Evolutionary conservation across 2,113 vertebrate genomes (phyloP), one percentile per base, ranked within the genome.

Genomic region (Polypterus senegalus): DNA sequence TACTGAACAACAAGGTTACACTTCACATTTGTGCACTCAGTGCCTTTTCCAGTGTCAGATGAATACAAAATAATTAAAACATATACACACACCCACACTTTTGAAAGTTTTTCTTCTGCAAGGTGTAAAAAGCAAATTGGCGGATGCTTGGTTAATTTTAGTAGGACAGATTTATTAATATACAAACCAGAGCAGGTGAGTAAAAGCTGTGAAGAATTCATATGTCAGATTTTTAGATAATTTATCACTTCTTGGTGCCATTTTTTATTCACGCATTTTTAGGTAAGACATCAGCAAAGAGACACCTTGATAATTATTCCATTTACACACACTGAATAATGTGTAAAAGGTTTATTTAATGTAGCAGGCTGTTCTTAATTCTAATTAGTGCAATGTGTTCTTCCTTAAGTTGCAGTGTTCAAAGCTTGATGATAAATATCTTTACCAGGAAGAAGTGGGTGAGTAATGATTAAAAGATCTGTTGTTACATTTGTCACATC

Each of bases 281-380:
- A 61, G 60, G 27, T 27, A 58, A 66, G 52, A 61, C 59, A 61
- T 60, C 59, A 57, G 27, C 54, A 45, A n/a, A 49, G 11, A 61
- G 49, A 57, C 48, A 61, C 54, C 60, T 44, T 61, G 64, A 61
- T 66, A 66, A 66, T 56, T 61, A 61, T 54, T 55, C 9, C 4
- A 45, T 48, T 11, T 10, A 5, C 6, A 46, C 43, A 46, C 11
- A 56, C 10, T 9, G 44, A 5, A 48, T 5, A 11, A 61, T 60
- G 57, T 59, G 63, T 65, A 59, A 61, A 61, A 57, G 54, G 54
- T 61, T 61, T 61, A 57, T 61, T 61, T 61, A 56, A 61, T 49
- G 54, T 53, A 47, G 11, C 7, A 47, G 64, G 7, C 54, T 57
- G 54, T 54, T 48, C 46, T 55, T 60, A 54, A 7, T 45, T 11